A percentile compares a stretch with the other conserved stretches of the same genome.
These are phyloP conservation scores for Ginglymostoma cirratum DNA, from an alignment of 2,113 vertebrate genomes.

Conservation along the genomic window DNA sequence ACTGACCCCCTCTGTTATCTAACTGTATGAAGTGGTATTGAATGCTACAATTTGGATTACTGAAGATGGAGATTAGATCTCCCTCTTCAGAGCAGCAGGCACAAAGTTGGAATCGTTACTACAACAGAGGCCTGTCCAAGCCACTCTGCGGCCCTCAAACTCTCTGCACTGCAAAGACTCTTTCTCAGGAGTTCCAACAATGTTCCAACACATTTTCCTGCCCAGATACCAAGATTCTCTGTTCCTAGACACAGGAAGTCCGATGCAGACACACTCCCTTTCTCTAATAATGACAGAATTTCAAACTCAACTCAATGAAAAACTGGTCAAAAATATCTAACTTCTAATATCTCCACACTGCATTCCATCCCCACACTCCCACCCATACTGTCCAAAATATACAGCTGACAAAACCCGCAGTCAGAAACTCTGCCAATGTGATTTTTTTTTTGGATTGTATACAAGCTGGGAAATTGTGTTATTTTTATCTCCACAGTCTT, in stretches of 20 bases:
- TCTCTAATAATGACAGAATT: neutral
- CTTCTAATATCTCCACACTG: neutral
- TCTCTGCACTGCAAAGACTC: neutral
- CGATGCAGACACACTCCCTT: neutral
- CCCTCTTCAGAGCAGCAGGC: neutral
- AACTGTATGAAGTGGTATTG: no score
- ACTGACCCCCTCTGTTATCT: no score
- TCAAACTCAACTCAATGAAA: neutral
- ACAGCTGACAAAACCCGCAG: neutral
- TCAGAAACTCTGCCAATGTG: neutral
- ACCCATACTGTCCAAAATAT: neutral
- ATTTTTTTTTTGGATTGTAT: neutral
- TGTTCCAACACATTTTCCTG: neutral
- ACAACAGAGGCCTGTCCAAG: neutral
- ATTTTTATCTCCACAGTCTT: constrained; percentile 1
- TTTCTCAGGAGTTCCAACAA: neutral
- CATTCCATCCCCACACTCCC: no score
- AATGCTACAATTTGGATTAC: no score
- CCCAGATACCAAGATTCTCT: neutral
- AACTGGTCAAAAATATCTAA: neutral
- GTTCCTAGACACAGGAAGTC: neutral
- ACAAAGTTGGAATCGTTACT: neutral
- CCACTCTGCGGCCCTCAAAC: neutral
- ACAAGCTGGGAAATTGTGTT: neutral
- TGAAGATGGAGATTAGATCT: no score